Evolutionary conservation across 1,140 invertebrate genomes (phyloP).

Genomic region (Amphibalanus amphitrite): DNA sequence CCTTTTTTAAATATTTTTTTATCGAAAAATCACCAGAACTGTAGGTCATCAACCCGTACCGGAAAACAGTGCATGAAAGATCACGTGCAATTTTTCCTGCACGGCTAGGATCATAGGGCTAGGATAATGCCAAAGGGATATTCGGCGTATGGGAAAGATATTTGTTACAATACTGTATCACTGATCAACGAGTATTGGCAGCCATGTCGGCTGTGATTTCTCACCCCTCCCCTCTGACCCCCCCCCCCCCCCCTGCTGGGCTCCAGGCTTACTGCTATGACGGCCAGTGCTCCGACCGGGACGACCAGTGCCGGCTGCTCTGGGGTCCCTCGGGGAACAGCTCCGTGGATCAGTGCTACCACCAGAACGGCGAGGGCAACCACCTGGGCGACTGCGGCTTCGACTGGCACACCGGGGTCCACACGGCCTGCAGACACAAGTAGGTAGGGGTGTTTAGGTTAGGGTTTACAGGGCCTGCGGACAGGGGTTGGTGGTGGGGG

Average conservation of each 20-base stretch:
- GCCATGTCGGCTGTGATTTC: neutral
- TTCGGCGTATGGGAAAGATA: neutral
- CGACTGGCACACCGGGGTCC: slow-evolving; percentile 50
- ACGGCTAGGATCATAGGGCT: too few relatives aligned
- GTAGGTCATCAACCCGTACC: too few relatives aligned
- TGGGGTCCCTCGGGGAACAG: slow-evolving; percentile 82
- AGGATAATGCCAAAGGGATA: neutral
- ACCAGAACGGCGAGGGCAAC: slow-evolving; percentile 63
- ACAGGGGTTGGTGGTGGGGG: too few relatives aligned
- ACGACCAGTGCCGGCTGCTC: slow-evolving; percentile 83
- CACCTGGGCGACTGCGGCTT: slow-evolving; percentile 87
- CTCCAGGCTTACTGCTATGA: slow-evolving; percentile 66
- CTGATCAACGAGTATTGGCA: neutral
- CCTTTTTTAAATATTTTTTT: too few relatives aligned
- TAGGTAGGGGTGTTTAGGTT: too few relatives aligned
- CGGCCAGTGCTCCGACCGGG: slow-evolving; percentile 73
- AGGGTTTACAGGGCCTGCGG: too few relatives aligned
- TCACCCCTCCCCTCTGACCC: neutral
- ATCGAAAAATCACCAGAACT: too few relatives aligned
- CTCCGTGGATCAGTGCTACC: slow-evolving; percentile 66
- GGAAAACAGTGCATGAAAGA: too few relatives aligned
- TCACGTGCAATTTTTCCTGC: too few relatives aligned
- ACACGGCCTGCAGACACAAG: slow-evolving; percentile 38
- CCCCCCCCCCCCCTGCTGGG: too few relatives aligned
- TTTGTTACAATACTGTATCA: neutral